Base-by-base conservation (phyloP, 2,797 vertebrate genomes). In the Urosaurus nigricauda region DNA sequence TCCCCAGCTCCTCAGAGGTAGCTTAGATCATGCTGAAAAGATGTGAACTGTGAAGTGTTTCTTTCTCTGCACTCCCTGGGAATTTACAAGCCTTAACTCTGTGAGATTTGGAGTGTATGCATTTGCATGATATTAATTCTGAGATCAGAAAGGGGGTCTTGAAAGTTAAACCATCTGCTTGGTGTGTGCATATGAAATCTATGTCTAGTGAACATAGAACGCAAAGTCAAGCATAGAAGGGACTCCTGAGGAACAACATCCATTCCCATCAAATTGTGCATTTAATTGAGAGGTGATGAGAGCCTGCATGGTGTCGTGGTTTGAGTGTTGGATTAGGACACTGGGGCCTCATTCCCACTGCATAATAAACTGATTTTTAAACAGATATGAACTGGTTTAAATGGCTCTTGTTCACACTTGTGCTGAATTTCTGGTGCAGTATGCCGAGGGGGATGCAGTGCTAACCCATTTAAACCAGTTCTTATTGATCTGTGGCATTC, bases 21-120 rank as follows among this genome's bases (percentile, higher is more conserved):
- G 53, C 19, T 87, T 58, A 87, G 68, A 60, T 87, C 37, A 87
- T 70, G 47, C 51, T 40, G 35, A 43, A 56, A 81, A 81, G 78
- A 73, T 81, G 51, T 80, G n/a, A 70, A 56, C 77, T 56, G 47
- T 74, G 53, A 81, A 60, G 37, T 24, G 65, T 73, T 60, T 82
- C 86, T 60, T 26, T 26, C 68, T 87, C 37, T 37, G 26, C 3
- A 35, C 4, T 17, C 40, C 11, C 65, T 2, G n/a, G 24, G 51
- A 86, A 51, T 56, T 71, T 58, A 32, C 1, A 1, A 77, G 65
- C 51, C 68, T 40, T n/a, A 17, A 43, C 43, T 73, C 51, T 58
- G 35, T n/a, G 86, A 73, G 35, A 79, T 2, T 2, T 29, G 11
- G 26, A 58, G 26, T n/a, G 51, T 19, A 16, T n/a, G 26, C 26